A percentile compares a stretch with the other conserved stretches of the same genome.
phyloP scores from a whole-genome alignment of 2,113 vertebrate genomes.

The Alethe diademata region DNA sequence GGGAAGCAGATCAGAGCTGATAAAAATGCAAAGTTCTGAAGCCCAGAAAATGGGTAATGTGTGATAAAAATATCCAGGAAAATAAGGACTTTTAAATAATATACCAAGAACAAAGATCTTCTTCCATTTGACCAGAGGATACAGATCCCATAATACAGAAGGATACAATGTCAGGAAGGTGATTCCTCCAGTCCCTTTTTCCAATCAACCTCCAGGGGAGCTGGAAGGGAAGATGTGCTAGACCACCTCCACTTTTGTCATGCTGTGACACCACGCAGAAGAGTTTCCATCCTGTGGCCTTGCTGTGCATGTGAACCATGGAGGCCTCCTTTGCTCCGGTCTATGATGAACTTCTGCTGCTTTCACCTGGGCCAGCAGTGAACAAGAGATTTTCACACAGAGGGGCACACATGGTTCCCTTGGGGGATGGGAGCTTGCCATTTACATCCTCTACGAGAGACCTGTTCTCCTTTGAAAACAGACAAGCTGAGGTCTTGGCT shows the following conservation, averaged over 20 bases:
- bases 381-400: neutral
- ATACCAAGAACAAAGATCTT: neutral
- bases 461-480: neutral
- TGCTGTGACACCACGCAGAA: neutral
- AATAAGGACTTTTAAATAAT: neutral
- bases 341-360: neutral
- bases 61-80: neutral
- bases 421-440: neutral
- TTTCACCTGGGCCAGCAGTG: neutral
- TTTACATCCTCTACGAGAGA: neutral
- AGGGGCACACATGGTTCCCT: accelerated
- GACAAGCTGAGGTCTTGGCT: neutral
- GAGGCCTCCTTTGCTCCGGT: neutral
- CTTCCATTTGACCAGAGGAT: neutral
- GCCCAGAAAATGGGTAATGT: neutral
- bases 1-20: neutral
- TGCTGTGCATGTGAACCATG: neutral
- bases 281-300: neutral
- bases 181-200: neutral
- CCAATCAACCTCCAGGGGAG: neutral
- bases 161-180: neutral
- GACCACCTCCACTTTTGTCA: neutral
- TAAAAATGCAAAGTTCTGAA: neutral
- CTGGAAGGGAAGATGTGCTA: neutral
- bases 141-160: neutral